phyloP scores from a whole-genome alignment of 2,113 vertebrate genomes.

The Eira barbara region DNA sequence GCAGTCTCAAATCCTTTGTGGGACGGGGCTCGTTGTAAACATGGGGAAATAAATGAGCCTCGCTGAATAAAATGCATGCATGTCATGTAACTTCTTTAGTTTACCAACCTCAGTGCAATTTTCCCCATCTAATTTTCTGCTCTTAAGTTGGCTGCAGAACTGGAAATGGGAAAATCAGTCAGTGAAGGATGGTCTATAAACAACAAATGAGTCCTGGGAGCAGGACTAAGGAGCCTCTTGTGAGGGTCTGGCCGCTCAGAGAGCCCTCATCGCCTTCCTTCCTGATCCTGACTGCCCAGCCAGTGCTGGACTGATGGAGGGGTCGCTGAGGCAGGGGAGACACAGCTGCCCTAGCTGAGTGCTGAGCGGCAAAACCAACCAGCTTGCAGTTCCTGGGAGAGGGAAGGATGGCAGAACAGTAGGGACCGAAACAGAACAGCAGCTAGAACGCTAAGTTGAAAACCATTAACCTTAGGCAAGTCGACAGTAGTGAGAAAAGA shows the following conservation, averaged over 20 bases:
- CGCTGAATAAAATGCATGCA: background rate
- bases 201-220: background rate
- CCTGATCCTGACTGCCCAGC: background rate
- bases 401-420: background rate
- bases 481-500: background rate
- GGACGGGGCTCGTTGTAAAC: background rate
- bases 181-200: background rate
- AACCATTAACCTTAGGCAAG: background rate
- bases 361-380: background rate
- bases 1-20: background rate
- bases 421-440: background rate
- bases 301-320: background rate
- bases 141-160: background rate
- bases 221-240: background rate
- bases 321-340: background rate
- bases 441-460: background rate
- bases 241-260: background rate
- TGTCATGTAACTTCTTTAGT: background rate
- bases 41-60: background rate
- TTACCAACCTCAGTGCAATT: background rate
- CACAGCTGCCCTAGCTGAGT: accelerated
- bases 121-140: background rate
- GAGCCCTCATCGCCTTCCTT: background rate
- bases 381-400: background rate
- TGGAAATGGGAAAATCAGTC: background rate